phyloP scores from a whole-genome alignment of 2,888 invertebrate genomes.

The Apocheima hispidaria region DNA sequence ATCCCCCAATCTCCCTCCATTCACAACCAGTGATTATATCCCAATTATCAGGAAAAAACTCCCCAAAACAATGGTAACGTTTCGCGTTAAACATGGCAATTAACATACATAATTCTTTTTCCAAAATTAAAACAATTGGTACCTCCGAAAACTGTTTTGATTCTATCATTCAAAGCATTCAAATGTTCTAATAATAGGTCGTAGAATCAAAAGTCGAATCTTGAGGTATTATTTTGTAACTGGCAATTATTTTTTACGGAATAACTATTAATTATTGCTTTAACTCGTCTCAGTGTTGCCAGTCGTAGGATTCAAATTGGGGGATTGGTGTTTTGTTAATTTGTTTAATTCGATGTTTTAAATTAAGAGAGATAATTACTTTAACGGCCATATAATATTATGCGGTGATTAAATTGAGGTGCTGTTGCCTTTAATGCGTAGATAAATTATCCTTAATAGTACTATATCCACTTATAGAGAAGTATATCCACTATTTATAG shows the following conservation, averaged over 20 bases:
- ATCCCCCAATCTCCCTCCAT: conserved; percentile 19
- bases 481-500: too few relatives aligned
- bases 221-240: conserved; percentile 41
- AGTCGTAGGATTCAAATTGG: conserved; percentile 37
- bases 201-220: conserved; percentile 35
- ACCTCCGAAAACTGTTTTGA: conserved; percentile 39
- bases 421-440: background rate
- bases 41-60: conserved; percentile 60
- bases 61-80: conserved; percentile 67
- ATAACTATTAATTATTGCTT: conserved; percentile 46
- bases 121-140: conserved; percentile 78
- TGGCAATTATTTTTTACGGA: conserved; percentile 44
- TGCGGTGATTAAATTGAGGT: conserved; percentile 1
- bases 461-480: background rate
- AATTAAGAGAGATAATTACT: conserved; percentile 27
- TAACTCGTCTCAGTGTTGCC: conserved; percentile 43
- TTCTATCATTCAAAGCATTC: conserved; percentile 45
- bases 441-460: background rate
- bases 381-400: conserved; percentile 13
- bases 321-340: conserved; percentile 38
- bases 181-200: conserved; percentile 43
- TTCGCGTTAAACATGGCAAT: conserved; percentile 73
- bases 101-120: conserved; percentile 79
- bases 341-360: conserved; percentile 41
- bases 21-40: conserved; percentile 64